Percentiles rank a stretch among this genome's conserved stretches.
Evolutionary conservation across 2,888 invertebrate species (phyloP).

Genomic region (Rapana venosa): DNA sequence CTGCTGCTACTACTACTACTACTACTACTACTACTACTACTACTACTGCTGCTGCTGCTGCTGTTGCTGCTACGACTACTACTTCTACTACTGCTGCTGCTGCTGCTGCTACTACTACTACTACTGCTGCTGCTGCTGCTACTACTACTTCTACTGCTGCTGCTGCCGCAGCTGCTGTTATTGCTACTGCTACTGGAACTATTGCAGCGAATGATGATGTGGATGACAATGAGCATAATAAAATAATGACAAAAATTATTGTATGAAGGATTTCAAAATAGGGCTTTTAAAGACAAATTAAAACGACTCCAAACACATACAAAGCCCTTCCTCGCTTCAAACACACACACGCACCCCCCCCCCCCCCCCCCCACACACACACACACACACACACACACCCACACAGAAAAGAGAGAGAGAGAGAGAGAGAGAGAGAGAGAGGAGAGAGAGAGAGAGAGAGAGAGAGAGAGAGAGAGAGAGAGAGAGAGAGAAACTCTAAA

Average conservation of each 20-base stretch:
- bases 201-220: not conserved
- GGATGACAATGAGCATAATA: not conserved
- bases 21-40: not conserved
- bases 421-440: not conserved
- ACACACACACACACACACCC: no score
- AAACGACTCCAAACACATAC: not conserved
- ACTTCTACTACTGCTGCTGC: constrained; percentile 1
- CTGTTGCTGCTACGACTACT: not conserved
- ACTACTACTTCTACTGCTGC: not conserved
- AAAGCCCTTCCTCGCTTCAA: not conserved
- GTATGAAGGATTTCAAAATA: no score
- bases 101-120: not conserved
- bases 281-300: not conserved
- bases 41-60: not conserved
- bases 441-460: not conserved
- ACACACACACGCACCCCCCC: no score
- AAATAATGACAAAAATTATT: not conserved
- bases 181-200: no score
- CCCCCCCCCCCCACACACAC: no score
- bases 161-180: no score
- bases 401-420: not conserved
- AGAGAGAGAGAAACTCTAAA: not conserved
- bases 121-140: not conserved
- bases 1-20: not conserved
- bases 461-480: not conserved